phyloP scores from a whole-genome alignment of 2,797 vertebrate species.

The Hipposideros larvatus region DNA sequence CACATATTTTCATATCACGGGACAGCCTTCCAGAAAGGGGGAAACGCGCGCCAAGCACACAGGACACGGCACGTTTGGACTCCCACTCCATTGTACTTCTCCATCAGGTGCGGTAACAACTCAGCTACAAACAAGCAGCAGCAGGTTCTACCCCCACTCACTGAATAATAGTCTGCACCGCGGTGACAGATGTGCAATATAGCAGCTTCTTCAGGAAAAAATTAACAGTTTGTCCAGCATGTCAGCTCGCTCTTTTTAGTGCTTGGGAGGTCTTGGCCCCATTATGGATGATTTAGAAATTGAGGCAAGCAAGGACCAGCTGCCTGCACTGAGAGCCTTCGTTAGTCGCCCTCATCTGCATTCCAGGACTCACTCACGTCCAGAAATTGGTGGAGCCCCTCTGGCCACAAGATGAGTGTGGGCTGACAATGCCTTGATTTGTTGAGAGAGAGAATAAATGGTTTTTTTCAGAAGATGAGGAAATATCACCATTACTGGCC shows the following conservation, averaged over 20 bases:
- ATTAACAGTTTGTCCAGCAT: constrained; percentile 97
- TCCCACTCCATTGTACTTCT: constrained; percentile 77
- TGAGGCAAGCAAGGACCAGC: constrained; percentile 91
- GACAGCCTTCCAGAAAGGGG: constrained; percentile 16
- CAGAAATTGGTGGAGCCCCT: constrained; percentile 93
- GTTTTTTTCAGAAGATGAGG: constrained; percentile 99
- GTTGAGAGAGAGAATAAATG: constrained; percentile 99
- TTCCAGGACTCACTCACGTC: constrained; percentile 91
- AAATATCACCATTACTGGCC: constrained; percentile 99
- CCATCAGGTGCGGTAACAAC: constrained; percentile 87
- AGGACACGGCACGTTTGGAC: background rate
- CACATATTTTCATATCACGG: background rate
- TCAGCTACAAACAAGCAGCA: constrained; percentile 86
- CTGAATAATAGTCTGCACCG: constrained; percentile 92
- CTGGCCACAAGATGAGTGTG: constrained; percentile 96
- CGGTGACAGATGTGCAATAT: constrained; percentile 98
- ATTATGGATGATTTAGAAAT: constrained; percentile 99
- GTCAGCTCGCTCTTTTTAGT: constrained; percentile 97
- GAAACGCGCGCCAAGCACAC: background rate
- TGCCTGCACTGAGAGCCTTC: constrained; percentile 90
- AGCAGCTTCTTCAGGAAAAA: constrained; percentile 95
- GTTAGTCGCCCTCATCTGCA: constrained; percentile 94
- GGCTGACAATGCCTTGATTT: constrained; percentile 99
- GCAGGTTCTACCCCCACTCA: constrained; percentile 84
- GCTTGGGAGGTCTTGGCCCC: constrained; percentile 98